These are phyloP conservation scores for Xenopus borealis DNA, from an alignment of 2,113 vertebrate genomes.

Conservation along the genomic window DNA sequence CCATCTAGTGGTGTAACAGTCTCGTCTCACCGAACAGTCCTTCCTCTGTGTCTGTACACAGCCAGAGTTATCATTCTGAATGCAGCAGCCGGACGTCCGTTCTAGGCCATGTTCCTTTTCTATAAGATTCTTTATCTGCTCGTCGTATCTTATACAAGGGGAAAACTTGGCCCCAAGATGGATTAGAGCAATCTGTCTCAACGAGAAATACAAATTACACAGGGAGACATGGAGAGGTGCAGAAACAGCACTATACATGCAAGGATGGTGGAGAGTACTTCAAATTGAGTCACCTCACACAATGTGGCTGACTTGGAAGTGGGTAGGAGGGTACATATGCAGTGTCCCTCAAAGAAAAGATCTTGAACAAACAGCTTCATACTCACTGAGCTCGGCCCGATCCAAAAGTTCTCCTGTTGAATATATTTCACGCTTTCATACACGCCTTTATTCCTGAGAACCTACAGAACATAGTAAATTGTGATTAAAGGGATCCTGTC, in stretches of 20 bases:
- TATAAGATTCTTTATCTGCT: slow-evolving; percentile 74
- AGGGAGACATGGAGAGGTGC: too few species aligned
- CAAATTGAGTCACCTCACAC: too few species aligned
- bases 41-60: slow-evolving; percentile 84
- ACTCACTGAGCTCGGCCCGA: slow-evolving; percentile 92
- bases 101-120: slow-evolving; percentile 73
- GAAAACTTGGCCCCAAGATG: slow-evolving; percentile 96
- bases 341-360: too few species aligned
- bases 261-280: too few species aligned
- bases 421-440: slow-evolving; percentile 91
- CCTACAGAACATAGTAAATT: slow-evolving; percentile 58
- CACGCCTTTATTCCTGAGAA: slow-evolving; percentile 89
- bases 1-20: background rate
- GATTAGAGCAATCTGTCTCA: slow-evolving; percentile 83
- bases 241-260: too few species aligned
- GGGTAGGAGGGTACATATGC: too few species aligned
- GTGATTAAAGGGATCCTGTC: too few species aligned
- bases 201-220: background rate
- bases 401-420: slow-evolving; percentile 98
- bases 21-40: slow-evolving; percentile 79
- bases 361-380: background rate
- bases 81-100: slow-evolving; percentile 82
- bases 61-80: slow-evolving; percentile 93
- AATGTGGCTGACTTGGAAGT: too few species aligned
- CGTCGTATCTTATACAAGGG: slow-evolving; percentile 86